These are phyloP conservation scores for Promerops cafer DNA, from an alignment of 2,113 vertebrate genomes.

Conservation along the genomic window DNA sequence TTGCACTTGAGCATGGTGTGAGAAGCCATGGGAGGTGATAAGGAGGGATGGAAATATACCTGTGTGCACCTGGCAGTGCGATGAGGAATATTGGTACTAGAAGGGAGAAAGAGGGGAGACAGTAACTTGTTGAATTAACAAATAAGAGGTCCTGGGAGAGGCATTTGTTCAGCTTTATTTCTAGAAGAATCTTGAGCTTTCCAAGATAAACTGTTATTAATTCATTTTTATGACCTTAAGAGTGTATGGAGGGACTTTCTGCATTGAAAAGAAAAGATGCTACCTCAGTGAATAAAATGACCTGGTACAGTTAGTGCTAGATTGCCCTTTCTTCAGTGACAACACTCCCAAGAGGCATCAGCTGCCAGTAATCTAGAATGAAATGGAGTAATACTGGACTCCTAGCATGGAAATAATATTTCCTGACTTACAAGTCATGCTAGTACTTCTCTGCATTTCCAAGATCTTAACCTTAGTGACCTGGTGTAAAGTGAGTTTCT, in stretches of 20 bases:
- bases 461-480: neutral
- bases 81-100: neutral
- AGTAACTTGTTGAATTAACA: neutral
- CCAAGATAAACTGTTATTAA: neutral
- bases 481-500: neutral
- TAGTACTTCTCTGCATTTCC: neutral
- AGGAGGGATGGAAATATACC: neutral
- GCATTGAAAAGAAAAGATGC: neutral
- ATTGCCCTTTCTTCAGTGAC: neutral
- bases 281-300: neutral
- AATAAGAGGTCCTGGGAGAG: neutral
- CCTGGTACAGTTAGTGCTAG: neutral
- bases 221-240: neutral
- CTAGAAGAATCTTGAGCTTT: neutral
- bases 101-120: neutral
- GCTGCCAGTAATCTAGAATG: neutral
- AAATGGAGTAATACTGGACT: neutral
- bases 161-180: neutral
- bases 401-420: neutral
- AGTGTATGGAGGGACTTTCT: neutral
- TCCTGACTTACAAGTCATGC: neutral
- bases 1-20: neutral
- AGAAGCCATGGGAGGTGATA: neutral
- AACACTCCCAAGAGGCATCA: neutral
- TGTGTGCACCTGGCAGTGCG: accelerated